These are phyloP conservation scores for Fragum sueziense DNA, from an alignment of 2,888 invertebrate genomes.

Conservation along the genomic window DNA sequence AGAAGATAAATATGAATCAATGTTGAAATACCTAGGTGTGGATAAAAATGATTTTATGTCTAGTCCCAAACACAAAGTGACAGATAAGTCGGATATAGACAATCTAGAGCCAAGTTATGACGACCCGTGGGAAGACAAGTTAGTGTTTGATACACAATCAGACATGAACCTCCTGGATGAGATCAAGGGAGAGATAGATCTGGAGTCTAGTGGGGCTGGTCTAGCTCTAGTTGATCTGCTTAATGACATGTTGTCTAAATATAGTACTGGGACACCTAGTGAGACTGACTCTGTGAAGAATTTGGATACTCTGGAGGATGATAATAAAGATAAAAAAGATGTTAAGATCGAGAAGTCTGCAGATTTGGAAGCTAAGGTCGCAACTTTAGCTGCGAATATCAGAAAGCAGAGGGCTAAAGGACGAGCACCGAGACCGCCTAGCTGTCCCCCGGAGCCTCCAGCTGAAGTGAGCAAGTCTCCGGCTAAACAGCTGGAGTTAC, in stretches of 20 bases:
- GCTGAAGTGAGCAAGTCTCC: conserved; percentile 52
- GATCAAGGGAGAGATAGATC: conserved; percentile 62
- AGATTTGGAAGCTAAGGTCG: conserved; percentile 73
- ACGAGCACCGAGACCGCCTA: conserved; percentile 73
- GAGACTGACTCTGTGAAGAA: conserved; percentile 60
- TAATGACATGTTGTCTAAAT: conserved; percentile 72
- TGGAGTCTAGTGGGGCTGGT: conserved; percentile 67
- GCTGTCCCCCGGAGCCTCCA: conserved; percentile 67
- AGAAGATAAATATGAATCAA: conserved; percentile 56
- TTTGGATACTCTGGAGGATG: conserved; percentile 41
- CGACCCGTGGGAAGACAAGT: conserved; percentile 59
- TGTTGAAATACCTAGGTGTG: conserved; percentile 48
- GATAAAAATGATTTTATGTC: conserved; percentile 45
- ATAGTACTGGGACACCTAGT: conserved; percentile 59
- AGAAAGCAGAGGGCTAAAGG: conserved; percentile 71
- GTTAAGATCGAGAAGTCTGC: conserved; percentile 60
- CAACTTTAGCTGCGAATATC: conserved; percentile 72
- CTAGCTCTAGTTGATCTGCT: conserved; percentile 71
- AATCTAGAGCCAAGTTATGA: conserved; percentile 48
- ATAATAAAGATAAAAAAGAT: conserved; percentile 36
- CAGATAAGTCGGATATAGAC: conserved; percentile 13
- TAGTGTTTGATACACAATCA: conserved; percentile 53
- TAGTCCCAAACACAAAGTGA: conserved; percentile 49
- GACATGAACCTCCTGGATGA: conserved; percentile 60
- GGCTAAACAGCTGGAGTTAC: conserved; percentile 45